A percentile compares a stretch with the other conserved stretches of the same genome.
phyloP scores from a whole-genome alignment of 1,140 invertebrate species.

The Drosophila tristis region DNA sequence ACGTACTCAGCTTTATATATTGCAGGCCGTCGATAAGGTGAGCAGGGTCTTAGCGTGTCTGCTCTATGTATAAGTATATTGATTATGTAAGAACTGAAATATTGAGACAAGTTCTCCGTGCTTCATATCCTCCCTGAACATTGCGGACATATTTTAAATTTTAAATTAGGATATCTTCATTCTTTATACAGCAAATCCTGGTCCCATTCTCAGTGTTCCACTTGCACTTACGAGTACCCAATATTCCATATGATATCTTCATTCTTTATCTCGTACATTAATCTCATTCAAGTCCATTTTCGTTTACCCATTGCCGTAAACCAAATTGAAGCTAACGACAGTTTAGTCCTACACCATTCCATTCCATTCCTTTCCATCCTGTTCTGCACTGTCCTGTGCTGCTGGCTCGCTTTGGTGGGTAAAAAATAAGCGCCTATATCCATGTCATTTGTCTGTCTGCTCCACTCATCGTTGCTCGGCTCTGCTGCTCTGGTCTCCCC shows the following conservation, averaged over 20 bases:
- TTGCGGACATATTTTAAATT: too few species aligned
- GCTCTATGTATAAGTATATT: background rate
- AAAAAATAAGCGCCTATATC: conserved; percentile 67
- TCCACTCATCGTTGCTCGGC: conserved; percentile 17
- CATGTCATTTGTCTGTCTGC: conserved; percentile 79
- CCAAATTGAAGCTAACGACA: conserved; percentile 44
- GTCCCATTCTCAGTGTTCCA: too few species aligned
- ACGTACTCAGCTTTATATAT: conserved; percentile 29
- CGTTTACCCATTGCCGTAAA: conserved; percentile 21
- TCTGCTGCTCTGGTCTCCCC: conserved; percentile 22
- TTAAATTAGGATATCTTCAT: too few species aligned
- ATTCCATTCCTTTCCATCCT: background rate
- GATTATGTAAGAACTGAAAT: conserved; percentile 22
- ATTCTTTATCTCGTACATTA: too few species aligned
- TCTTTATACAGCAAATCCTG: too few species aligned
- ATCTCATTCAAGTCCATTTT: conserved; percentile 24
- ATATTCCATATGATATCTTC: background rate
- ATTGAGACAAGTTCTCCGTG: too few species aligned
- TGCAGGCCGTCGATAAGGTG: conserved; percentile 44
- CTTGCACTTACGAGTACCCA: background rate
- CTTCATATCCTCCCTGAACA: background rate
- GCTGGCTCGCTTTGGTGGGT: conserved; percentile 12
- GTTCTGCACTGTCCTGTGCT: background rate
- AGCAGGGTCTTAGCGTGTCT: conserved; percentile 21
- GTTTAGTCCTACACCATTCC: conserved; percentile 27